phyloP scores from a whole-genome alignment of 2,113 vertebrate species.

The Ammodytes marinus region DNA sequence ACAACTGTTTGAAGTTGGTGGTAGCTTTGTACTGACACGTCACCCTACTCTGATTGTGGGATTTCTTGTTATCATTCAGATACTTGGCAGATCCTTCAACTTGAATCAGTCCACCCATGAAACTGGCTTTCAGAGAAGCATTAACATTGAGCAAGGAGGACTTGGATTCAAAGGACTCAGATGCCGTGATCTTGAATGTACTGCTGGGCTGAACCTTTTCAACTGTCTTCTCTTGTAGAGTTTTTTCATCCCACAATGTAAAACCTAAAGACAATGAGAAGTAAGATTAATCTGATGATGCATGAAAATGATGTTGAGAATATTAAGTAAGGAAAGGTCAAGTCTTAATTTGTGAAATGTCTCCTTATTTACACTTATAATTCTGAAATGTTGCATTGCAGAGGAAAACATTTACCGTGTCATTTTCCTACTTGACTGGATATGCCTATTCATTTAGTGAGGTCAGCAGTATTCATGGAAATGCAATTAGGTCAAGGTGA shows the following conservation, averaged over 20 bases:
- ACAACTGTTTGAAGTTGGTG: constrained; percentile 18
- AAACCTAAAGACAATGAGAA: background rate
- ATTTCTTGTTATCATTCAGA: too few relatives aligned
- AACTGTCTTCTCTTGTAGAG: background rate
- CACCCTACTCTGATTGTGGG: too few relatives aligned
- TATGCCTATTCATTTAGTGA: too few relatives aligned
- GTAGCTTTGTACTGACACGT: constrained; percentile 6
- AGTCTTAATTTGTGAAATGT: too few relatives aligned
- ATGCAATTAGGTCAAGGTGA: too few relatives aligned
- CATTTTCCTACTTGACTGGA: too few relatives aligned
- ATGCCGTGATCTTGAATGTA: constrained; percentile 19
- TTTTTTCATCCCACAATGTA: background rate
- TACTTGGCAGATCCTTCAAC: constrained; percentile 15
- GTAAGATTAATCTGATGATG: background rate
- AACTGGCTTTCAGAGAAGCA: constrained; percentile 32
- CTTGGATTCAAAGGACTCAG: constrained; percentile 32
- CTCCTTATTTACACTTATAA: too few relatives aligned
- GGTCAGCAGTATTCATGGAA: too few relatives aligned
- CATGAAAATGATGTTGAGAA: background rate
- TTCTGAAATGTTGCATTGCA: too few relatives aligned
- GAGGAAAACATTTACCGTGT: too few relatives aligned
- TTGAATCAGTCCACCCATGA: constrained; percentile 30
- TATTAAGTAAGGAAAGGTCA: too few relatives aligned
- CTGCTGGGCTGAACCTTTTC: background rate
- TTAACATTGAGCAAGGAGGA: constrained; percentile 10